phyloP scores from a whole-genome alignment of 2,113 vertebrate species.

The Menidia beryllina region DNA sequence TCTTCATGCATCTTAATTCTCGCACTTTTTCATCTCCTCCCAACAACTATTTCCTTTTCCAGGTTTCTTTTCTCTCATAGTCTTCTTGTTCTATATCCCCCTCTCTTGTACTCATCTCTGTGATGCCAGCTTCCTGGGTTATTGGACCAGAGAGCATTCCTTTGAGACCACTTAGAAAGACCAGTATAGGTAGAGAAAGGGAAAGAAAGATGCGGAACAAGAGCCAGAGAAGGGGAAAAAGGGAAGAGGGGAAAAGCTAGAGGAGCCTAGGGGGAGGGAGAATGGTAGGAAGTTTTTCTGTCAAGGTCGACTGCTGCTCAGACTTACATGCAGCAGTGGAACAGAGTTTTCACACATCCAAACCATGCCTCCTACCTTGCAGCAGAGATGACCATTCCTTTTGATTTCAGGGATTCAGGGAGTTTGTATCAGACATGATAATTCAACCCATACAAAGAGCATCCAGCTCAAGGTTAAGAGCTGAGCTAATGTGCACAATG shows the following conservation, averaged over 20 bases:
- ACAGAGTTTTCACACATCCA: constrained; percentile 38
- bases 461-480: constrained; percentile 68
- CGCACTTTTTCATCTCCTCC: neutral
- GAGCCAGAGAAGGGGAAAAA: constrained; percentile 37
- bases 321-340: constrained; percentile 60
- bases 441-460: constrained; percentile 61
- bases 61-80: constrained; percentile 62
- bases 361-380: constrained; percentile 39
- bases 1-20: constrained; percentile 68
- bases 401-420: constrained; percentile 48
- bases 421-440: constrained; percentile 51
- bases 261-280: constrained; percentile 57
- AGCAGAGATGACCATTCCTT: constrained; percentile 32
- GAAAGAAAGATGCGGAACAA: constrained; percentile 62
- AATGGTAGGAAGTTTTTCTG: constrained; percentile 74
- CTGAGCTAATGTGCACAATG: constrained; percentile 50
- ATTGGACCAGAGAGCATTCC: constrained; percentile 81
- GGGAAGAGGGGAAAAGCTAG: constrained; percentile 50
- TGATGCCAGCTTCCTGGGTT: constrained; percentile 78
- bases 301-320: constrained; percentile 80
- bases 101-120: constrained; percentile 59
- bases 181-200: constrained; percentile 74
- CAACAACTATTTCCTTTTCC: constrained; percentile 47
- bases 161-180: constrained; percentile 83
- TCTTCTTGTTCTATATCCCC: constrained; percentile 55